These are phyloP conservation scores for Rhopalosiphum padi DNA, from an alignment of 1,140 invertebrate species.

Conservation along the genomic window DNA sequence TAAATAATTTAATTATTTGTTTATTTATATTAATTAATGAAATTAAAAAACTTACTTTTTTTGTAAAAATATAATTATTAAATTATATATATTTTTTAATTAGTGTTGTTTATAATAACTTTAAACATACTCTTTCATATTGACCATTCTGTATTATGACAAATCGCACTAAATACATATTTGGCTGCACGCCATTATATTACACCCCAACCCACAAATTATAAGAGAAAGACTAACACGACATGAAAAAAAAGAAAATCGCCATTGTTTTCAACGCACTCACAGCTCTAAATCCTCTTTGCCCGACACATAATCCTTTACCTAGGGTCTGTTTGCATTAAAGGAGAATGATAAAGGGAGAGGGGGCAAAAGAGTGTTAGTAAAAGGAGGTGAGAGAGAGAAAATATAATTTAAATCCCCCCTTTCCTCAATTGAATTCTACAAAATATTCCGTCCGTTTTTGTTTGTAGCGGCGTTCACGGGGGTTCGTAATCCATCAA, in stretches of 20 bases:
- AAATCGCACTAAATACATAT: background rate
- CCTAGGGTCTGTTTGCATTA: conserved; percentile 37
- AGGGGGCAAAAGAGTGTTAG: background rate
- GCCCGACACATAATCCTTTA: background rate
- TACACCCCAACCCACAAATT: conserved; percentile 27
- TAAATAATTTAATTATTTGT: no score
- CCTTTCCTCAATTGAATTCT: conserved; percentile 39
- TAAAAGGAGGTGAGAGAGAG: background rate
- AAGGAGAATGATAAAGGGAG: background rate
- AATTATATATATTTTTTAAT: background rate
- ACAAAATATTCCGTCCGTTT: conserved; percentile 50
- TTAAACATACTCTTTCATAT: background rate
- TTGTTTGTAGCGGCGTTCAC: conserved; percentile 33
- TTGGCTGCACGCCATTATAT: background rate
- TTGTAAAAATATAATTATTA: background rate
- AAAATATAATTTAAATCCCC: conserved; percentile 46
- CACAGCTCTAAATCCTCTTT: conserved; percentile 38
- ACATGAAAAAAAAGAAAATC: background rate
- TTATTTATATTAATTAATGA: no score
- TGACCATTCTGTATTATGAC: background rate
- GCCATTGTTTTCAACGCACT: conserved; percentile 38
- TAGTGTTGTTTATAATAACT: background rate
- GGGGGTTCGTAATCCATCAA: conserved; percentile 47
- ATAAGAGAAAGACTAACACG: background rate
- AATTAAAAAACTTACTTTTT: background rate